Evolutionary conservation across 2,888 invertebrate genomes (phyloP).

Genomic region (Mesochorus sp.): DNA sequence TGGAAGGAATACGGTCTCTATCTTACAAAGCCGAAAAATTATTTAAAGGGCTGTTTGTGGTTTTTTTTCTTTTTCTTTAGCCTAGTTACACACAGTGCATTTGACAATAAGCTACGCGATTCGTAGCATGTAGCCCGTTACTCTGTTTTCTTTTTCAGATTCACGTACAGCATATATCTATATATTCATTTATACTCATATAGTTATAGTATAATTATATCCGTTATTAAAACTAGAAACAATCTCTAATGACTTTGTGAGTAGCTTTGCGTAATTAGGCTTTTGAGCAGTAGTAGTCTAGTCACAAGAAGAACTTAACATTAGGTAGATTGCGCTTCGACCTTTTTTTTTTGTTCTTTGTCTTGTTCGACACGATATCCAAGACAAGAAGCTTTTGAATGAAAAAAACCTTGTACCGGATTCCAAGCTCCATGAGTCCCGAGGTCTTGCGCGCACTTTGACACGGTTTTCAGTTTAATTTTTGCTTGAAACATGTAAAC

Average conservation of each 20-base stretch:
- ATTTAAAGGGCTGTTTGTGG: constrained; percentile 69
- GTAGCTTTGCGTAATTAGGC: constrained; percentile 79
- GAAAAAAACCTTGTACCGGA: no score
- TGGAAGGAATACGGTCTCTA: constrained; percentile 79
- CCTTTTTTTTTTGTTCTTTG: constrained; percentile 15
- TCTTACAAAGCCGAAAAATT: constrained; percentile 75
- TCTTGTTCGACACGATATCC: constrained; percentile 9
- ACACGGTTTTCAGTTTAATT: constrained; percentile 32
- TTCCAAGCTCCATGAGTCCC: constrained; percentile 43
- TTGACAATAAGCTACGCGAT: constrained; percentile 49
- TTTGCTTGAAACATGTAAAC: constrained; percentile 40
- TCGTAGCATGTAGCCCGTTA: constrained; percentile 58
- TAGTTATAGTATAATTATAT: constrained; percentile 60
- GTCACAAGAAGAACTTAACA: constrained; percentile 68
- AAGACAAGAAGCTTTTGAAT: no score
- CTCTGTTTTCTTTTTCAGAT: constrained; percentile 36
- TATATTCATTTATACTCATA: constrained; percentile 1
- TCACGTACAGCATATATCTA: constrained; percentile 43
- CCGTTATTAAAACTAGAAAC: constrained; percentile 78
- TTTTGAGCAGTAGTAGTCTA: constrained; percentile 79
- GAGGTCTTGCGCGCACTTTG: constrained; percentile 49
- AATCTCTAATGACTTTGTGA: constrained; percentile 81
- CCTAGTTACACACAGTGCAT: constrained; percentile 55
- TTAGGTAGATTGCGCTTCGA: constrained; percentile 59
- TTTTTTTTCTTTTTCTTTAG: constrained; percentile 33